Evolutionary conservation across 2,797 vertebrate species (phyloP).

Genomic region (Trachops cirrhosus): DNA sequence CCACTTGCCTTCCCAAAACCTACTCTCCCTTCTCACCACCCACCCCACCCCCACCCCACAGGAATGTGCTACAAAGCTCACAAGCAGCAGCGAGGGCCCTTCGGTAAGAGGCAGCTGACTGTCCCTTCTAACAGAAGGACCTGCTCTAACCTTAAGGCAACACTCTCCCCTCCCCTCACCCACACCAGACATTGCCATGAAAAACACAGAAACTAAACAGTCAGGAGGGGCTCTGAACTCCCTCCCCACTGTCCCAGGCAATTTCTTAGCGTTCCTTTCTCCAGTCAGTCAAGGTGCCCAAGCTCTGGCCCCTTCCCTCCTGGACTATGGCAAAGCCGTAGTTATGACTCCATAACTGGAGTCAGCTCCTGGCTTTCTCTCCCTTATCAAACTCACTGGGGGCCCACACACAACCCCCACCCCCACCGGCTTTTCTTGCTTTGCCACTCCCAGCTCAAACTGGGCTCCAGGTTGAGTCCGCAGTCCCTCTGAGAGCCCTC

Average conservation of each 20-base stretch:
- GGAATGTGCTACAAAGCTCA: not conserved
- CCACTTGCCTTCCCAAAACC: not conserved
- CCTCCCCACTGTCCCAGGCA: not conserved
- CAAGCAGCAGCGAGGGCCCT: not conserved
- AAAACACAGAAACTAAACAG: not conserved
- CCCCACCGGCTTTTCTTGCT: conserved; percentile 39
- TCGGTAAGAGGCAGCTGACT: not conserved
- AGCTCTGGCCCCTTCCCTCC: not conserved
- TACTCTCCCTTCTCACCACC: not conserved
- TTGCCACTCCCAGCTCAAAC: conserved; percentile 14
- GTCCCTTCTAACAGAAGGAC: not conserved
- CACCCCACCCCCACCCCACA: not conserved
- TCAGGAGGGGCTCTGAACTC: not conserved
- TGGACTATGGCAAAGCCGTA: not conserved
- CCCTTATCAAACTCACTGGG: not conserved
- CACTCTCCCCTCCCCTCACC: not conserved
- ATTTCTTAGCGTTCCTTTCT: not conserved
- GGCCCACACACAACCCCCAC: not conserved
- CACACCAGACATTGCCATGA: not conserved
- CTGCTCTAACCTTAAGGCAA: not conserved
- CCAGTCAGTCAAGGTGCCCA: not conserved
- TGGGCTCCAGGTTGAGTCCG: not conserved
- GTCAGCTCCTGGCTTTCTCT: not conserved
- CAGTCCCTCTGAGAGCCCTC: not conserved
- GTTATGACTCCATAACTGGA: no score